These are phyloP conservation scores for Agriopis leucophaearia DNA, from an alignment of 2,888 invertebrate species.

Conservation along the genomic window DNA sequence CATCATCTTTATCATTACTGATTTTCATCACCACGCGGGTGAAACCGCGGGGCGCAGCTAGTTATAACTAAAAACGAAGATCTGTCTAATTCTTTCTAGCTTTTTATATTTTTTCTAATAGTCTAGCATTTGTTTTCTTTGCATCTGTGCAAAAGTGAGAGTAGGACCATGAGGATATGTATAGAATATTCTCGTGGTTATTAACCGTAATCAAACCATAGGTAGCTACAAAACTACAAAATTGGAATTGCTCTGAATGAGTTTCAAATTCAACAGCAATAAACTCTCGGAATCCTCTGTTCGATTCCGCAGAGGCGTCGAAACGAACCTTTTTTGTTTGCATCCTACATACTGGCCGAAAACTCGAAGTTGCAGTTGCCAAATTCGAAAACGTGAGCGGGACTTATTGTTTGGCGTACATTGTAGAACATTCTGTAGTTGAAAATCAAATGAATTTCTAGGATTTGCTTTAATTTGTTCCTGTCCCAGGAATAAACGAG, in stretches of 20 bases:
- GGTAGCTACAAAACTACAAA: background rate
- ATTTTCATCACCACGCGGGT: too few relatives aligned
- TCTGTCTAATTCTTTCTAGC: too few relatives aligned
- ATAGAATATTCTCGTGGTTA: too few relatives aligned
- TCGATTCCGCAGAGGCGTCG: conserved; percentile 18
- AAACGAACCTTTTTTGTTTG: conserved; percentile 15
- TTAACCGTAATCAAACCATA: background rate
- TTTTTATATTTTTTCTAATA: too few relatives aligned
- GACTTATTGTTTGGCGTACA: conserved; percentile 7
- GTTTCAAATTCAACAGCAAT: conserved; percentile 5
- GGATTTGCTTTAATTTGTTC: background rate
- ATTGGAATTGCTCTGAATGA: background rate
- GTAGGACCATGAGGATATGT: too few relatives aligned
- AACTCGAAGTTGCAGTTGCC: conserved; percentile 20
- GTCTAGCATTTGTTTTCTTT: too few relatives aligned
- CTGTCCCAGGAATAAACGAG: too few relatives aligned
- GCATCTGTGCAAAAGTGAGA: too few relatives aligned
- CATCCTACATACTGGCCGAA: conserved; percentile 19
- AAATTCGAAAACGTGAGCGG: conserved; percentile 16
- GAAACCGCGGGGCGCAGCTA: too few relatives aligned
- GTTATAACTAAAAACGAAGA: too few relatives aligned
- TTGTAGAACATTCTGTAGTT: conserved; percentile 9
- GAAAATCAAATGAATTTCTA: background rate
- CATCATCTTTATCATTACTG: too few relatives aligned
- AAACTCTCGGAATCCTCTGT: background rate